Conservation (phyloP, 1,140 invertebrate genomes). For the Aphis gossypii region DNA sequence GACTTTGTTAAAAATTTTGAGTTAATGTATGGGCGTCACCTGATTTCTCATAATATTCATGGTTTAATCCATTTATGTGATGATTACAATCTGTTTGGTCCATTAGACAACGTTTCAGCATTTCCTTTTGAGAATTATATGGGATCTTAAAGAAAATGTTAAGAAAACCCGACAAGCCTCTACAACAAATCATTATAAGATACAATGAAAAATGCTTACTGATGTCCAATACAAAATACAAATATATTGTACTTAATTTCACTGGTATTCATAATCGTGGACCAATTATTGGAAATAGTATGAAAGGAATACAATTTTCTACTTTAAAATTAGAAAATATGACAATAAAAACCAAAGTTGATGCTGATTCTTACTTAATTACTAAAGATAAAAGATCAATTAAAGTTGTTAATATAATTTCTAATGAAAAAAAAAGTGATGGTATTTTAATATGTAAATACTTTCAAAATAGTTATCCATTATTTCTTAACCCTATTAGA, state of each 20-base stretch:
- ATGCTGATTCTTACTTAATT: constrained; percentile 5
- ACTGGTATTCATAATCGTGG: constrained; percentile 6
- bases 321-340: background rate
- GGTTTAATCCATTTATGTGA: too few species aligned
- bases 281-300: background rate
- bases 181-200: constrained; percentile 7
- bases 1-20: too few species aligned
- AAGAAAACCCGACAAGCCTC: background rate
- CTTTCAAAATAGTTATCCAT: background rate
- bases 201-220: background rate
- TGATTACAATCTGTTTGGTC: background rate
- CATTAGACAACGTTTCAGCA: constrained; percentile 1
- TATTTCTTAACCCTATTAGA: background rate
- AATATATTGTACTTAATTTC: background rate
- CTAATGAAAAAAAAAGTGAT: background rate
- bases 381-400: background rate
- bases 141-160: constrained; percentile 7
- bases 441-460: background rate
- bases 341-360: too few species aligned
- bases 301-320: background rate
- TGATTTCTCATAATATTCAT: too few species aligned
- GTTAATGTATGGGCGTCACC: too few species aligned
- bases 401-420: constrained; percentile 21
- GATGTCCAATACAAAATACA: background rate
- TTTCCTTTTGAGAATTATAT: constrained; percentile 20